Conservation (phyloP, 2,888 invertebrate species). For the Drymonia ruficornis region DNA sequence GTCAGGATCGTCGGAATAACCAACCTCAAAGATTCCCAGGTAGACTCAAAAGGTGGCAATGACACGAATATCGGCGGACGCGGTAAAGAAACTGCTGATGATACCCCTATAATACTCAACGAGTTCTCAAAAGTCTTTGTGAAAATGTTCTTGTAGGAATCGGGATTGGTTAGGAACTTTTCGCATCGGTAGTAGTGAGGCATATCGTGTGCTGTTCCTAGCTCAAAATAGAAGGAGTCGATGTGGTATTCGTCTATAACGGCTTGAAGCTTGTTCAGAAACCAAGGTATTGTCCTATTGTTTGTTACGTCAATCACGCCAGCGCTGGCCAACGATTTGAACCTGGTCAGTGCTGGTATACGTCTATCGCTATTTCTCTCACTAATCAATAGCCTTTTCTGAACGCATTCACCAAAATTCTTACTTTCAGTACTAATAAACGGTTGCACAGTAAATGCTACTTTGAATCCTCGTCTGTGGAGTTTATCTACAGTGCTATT, state of each 20-base stretch:
- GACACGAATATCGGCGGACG: slow-evolving; percentile 94
- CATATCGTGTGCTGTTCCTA: slow-evolving; percentile 93
- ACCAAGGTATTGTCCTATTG: slow-evolving; percentile 92
- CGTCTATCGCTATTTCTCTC: slow-evolving; percentile 91
- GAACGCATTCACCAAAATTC: slow-evolving; percentile 92
- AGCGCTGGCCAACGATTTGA: slow-evolving; percentile 92
- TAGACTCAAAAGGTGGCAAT: slow-evolving; percentile 93
- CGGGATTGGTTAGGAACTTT: slow-evolving; percentile 90
- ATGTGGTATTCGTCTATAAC: slow-evolving; percentile 91
- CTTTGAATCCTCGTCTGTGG: slow-evolving; percentile 93
- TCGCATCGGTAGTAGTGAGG: slow-evolving; percentile 94
- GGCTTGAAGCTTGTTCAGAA: slow-evolving; percentile 88
- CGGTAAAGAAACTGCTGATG: slow-evolving; percentile 92
- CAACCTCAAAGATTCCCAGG: slow-evolving; percentile 93
- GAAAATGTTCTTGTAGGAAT: slow-evolving; percentile 91
- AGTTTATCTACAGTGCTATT: slow-evolving; percentile 92
- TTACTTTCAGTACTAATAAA: slow-evolving; percentile 94
- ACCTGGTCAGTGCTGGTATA: slow-evolving; percentile 93
- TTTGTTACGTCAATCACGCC: slow-evolving; percentile 95
- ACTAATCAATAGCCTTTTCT: slow-evolving; percentile 90
- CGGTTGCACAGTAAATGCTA: slow-evolving; percentile 95
- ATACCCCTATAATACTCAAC: slow-evolving; percentile 91
- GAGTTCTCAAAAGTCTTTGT: slow-evolving; percentile 86
- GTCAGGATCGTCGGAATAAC: slow-evolving; percentile 95
- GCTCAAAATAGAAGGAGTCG: slow-evolving; percentile 93